Evolutionary conservation across 2,888 invertebrate species (phyloP).

Genomic region (Calameuta idolon): DNA sequence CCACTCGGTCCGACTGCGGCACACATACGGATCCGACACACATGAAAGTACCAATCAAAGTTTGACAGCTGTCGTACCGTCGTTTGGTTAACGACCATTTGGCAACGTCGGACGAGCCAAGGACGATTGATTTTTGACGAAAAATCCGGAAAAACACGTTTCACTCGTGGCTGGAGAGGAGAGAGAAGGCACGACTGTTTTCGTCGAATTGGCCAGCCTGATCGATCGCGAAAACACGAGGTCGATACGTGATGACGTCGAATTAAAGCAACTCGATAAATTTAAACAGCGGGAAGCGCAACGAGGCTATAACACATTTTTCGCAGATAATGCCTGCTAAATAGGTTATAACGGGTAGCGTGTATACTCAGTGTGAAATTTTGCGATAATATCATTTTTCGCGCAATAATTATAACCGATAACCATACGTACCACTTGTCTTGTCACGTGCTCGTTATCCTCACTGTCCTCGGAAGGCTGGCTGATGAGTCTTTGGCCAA

Average conservation of each 20-base stretch:
- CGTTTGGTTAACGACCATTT: neutral
- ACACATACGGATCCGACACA: neutral
- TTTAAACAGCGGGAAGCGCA: neutral
- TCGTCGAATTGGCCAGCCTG: neutral
- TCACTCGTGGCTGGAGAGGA: neutral
- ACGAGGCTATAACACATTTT: neutral
- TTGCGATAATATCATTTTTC: neutral
- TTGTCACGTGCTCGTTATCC: constrained; percentile 47
- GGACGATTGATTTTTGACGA: neutral
- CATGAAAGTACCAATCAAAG: neutral
- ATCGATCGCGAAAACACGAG: constrained; percentile 2
- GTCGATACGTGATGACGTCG: neutral
- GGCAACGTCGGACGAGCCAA: neutral
- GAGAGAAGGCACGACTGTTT: neutral
- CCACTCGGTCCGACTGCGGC: neutral
- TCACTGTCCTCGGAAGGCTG: constrained; percentile 55
- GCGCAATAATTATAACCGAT: neutral
- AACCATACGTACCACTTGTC: constrained; percentile 45
- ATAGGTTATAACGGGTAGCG: too few relatives aligned
- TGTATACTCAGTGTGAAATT: neutral
- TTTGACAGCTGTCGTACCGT: neutral
- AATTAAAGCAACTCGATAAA: neutral
- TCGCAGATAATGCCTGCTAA: neutral
- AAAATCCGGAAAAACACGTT: neutral
- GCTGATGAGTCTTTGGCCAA: constrained; percentile 49